Base-by-base conservation (phyloP, 2,888 invertebrate genomes). In the Steromphala cineraria region DNA sequence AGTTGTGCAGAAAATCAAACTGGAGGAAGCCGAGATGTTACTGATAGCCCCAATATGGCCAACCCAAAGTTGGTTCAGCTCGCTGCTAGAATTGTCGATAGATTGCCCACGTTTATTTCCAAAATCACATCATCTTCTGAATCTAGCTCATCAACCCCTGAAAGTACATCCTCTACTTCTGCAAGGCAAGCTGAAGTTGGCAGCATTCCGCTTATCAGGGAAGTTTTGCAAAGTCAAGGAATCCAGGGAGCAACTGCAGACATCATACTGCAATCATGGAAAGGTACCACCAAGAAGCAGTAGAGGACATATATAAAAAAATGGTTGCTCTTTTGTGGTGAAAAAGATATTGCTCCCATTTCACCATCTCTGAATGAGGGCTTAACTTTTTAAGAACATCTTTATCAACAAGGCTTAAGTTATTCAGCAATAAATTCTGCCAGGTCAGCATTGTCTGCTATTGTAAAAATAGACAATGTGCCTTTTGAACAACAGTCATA, bases 351-450 rank as follows among this genome's bases (percentile, higher is more conserved):
- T 56, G 28, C 28, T 55, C 31, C 53, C 53, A 15, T n/a, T n/a
- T 36, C 21, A 31, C 75, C 75, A 28, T 36, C 75, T 53, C 17
- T 55, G 15, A 53, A 53, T 10, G n/a, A 28, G 19, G 46, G 55
- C 5, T 24, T 56, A 5, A 46, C 28, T 13, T 75, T 62, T n/a
- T 10, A 62, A 3, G 62, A 75, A 10, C 52, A n/a, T 13, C 62
- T 75, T 8, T 74, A 21, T 24, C 2, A 24, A 24, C 74, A 53
- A n/a, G 80, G 75, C 1, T 21, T 40, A 0, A 40, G 75, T 24
- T 75, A 80, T 46, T 71, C 53, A 36, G 55, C 75, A 15, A 56
- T 80, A 4, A 80, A 80, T 10, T 75, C 36, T 46, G 80, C 75
- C 2, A 53, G 75, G 10, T 55, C 55, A 53, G 75, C 80, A 2